phyloP scores from a whole-genome alignment of 37 sponge, comb jelly and placozoan species.

The Dysidea cf. avara region DNA sequence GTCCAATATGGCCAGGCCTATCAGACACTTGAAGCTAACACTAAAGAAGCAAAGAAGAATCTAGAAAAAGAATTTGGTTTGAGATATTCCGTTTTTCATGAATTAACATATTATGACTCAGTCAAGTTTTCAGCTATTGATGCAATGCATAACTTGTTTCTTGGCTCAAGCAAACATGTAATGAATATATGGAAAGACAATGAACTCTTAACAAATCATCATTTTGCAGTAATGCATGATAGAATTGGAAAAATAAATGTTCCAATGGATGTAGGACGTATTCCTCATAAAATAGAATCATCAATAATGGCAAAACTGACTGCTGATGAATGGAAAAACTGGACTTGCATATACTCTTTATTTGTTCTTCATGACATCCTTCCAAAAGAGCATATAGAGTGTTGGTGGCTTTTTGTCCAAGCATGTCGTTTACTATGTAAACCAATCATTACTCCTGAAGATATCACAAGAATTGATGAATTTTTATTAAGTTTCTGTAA shows the following conservation, averaged over 20 bases:
- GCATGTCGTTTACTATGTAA: too few species aligned
- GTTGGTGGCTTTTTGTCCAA: too few species aligned
- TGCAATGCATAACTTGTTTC: background rate
- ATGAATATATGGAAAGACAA: background rate
- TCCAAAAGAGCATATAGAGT: too few species aligned
- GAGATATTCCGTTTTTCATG: background rate
- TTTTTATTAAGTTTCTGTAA: background rate
- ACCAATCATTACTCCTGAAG: background rate
- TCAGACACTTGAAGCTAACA: background rate
- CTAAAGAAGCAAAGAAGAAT: background rate
- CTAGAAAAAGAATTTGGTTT: background rate
- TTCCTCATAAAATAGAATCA: too few species aligned
- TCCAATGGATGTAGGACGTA: too few species aligned
- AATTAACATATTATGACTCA: constrained; percentile 3
- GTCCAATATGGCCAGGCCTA: background rate
- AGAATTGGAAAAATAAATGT: too few species aligned
- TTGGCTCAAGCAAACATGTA: background rate
- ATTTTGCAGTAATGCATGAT: too few species aligned
- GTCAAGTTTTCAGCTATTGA: background rate
- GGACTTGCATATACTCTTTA: too few species aligned
- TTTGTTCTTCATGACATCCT: too few species aligned
- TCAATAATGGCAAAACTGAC: too few species aligned
- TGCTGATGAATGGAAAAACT: too few species aligned
- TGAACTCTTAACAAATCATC: background rate
- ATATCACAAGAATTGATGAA: background rate